phyloP scores from a whole-genome alignment of 1,140 invertebrate genomes.

The Heterodera schachtii region DNA sequence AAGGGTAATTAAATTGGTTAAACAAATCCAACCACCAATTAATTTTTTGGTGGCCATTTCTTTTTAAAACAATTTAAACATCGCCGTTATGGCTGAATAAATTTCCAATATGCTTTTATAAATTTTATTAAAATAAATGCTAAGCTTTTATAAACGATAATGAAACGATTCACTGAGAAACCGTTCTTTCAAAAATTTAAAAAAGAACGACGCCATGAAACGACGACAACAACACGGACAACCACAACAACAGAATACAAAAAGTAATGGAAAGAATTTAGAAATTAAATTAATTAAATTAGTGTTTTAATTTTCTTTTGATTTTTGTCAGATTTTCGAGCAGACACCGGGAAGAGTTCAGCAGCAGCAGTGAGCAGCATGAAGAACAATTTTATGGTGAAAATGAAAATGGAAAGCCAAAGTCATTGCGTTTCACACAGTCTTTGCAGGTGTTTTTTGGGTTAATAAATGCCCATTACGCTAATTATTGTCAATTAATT shows the following conservation, averaged over 20 bases:
- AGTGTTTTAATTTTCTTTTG: too few species aligned
- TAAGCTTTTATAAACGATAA: background rate
- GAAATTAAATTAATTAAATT: background rate
- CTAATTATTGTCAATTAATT: too few species aligned
- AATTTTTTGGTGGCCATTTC: background rate
- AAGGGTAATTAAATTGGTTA: too few species aligned
- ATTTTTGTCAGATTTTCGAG: background rate
- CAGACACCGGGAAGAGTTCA: background rate
- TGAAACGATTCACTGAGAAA: background rate
- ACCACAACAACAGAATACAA: background rate
- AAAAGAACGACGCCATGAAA: background rate
- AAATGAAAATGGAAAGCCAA: background rate
- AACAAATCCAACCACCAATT: too few species aligned
- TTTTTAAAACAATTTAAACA: too few species aligned
- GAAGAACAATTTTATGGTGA: slow-evolving; percentile 1
- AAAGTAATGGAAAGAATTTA: background rate
- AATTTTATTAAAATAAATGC: too few species aligned
- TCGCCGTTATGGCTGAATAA: too few species aligned
- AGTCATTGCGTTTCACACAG: background rate
- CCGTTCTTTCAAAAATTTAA: background rate
- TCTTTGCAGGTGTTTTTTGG: background rate
- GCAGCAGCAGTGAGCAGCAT: background rate
- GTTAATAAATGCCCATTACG: background rate
- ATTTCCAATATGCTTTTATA: too few species aligned
- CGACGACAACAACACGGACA: background rate